Evolutionary conservation across 2,888 invertebrate genomes (phyloP).

Genomic region (Norana najaformis): DNA sequence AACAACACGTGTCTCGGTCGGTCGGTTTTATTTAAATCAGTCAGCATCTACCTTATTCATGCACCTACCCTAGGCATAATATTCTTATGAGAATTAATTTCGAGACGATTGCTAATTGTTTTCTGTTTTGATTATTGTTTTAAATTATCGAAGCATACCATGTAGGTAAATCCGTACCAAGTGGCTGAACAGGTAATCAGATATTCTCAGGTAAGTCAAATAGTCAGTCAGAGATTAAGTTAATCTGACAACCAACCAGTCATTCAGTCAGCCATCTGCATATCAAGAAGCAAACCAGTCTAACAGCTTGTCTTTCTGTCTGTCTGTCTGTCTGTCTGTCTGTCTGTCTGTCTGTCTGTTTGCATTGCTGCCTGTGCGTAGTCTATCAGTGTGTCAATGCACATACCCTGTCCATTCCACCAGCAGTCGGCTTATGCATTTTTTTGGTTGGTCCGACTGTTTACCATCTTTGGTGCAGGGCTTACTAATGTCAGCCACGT

Average conservation of each 20-base stretch:
- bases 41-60: too few species aligned
- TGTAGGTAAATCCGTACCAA: too few species aligned
- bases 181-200: too few species aligned
- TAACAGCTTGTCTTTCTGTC: neutral
- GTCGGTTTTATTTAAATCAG: too few species aligned
- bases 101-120: too few species aligned
- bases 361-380: too few species aligned
- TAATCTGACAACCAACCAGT: neutral
- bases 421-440: too few species aligned
- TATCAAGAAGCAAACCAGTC: neutral
- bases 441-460: neutral
- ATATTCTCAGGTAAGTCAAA: neutral
- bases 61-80: too few species aligned
- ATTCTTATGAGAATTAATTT: too few species aligned
- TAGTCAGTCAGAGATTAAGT: neutral
- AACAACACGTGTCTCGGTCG: constrained; percentile 32
- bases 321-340: neutral
- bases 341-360: neutral
- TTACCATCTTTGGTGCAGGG: neutral
- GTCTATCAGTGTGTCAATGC: neutral
- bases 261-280: neutral
- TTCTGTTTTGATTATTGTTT: too few species aligned
- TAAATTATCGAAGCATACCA: too few species aligned
- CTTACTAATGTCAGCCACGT: neutral
- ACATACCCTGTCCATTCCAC: neutral